Percentiles rank a stretch among this genome's conserved stretches.
Evolutionary conservation across 2,113 vertebrate species (phyloP).

Genomic region (Taxidea taxus): DNA sequence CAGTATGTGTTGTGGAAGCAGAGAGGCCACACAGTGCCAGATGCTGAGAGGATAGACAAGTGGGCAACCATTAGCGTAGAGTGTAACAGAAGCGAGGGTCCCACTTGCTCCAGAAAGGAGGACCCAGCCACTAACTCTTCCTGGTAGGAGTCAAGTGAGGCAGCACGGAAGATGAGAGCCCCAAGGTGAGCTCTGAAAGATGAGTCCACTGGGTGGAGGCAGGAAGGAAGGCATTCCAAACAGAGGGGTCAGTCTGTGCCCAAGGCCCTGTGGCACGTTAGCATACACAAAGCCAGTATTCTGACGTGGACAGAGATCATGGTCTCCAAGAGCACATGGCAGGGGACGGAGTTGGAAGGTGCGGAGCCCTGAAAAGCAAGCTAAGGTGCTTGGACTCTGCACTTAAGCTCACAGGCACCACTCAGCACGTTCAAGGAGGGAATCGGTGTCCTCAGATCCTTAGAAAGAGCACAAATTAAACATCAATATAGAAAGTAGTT

Average conservation of each 20-base stretch:
- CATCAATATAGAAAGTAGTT: neutral
- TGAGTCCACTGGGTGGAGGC: neutral
- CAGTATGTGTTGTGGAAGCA: neutral
- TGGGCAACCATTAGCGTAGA: neutral
- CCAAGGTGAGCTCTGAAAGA: neutral
- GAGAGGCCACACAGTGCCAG: neutral
- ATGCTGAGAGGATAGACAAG: neutral
- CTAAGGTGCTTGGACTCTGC: neutral
- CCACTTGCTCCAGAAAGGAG: neutral
- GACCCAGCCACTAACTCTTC: neutral
- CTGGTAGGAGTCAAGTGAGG: neutral
- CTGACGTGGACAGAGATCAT: neutral
- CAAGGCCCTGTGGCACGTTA: neutral
- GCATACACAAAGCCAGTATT: neutral
- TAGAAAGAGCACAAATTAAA: neutral
- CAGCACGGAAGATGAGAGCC: neutral
- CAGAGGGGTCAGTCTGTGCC: neutral
- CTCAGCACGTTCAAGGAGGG: neutral
- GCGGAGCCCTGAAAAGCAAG: neutral
- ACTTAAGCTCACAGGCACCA: neutral
- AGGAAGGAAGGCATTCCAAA: neutral
- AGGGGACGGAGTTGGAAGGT: neutral
- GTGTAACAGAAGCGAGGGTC: neutral
- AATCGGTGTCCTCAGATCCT: neutral
- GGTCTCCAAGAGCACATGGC: neutral